Evolutionary conservation across 2,888 invertebrate genomes (phyloP).

Genomic region (Volucella inflata): DNA sequence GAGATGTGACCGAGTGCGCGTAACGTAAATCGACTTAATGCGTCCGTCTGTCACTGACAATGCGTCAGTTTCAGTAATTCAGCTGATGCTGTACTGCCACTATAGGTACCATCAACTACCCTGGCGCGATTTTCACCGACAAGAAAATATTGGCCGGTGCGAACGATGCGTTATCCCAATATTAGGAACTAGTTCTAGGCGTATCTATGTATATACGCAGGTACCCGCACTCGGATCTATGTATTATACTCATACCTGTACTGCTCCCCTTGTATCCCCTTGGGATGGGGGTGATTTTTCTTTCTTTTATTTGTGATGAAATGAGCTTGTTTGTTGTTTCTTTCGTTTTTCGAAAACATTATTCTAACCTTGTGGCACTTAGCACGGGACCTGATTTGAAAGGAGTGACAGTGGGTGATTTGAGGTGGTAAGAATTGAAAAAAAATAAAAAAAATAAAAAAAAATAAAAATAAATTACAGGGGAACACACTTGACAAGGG

Average conservation of each 20-base stretch:
- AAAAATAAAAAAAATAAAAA: background rate
- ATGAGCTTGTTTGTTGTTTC: slow-evolving; percentile 23
- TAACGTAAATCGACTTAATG: slow-evolving; percentile 59
- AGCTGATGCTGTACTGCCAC: background rate
- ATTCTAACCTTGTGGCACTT: slow-evolving; percentile 68
- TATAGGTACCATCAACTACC: slow-evolving; percentile 25
- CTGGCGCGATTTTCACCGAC: slow-evolving; percentile 33
- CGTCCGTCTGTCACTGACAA: slow-evolving; percentile 57
- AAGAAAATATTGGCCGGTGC: slow-evolving; percentile 40
- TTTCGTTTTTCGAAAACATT: slow-evolving; percentile 64
- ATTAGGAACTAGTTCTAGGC: slow-evolving; percentile 43
- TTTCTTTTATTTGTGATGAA: slow-evolving; percentile 24
- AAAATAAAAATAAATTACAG: slow-evolving; percentile 24
- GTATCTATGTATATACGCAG: slow-evolving; percentile 25
- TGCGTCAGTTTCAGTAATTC: slow-evolving; percentile 15
- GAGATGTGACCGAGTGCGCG: background rate
- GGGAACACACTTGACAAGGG: slow-evolving; percentile 37
- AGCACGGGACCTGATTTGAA: background rate
- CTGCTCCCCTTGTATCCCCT: too few species aligned
- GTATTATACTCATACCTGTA: background rate
- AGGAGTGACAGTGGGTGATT: too few species aligned
- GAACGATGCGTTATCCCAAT: slow-evolving; percentile 70
- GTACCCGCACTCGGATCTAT: background rate
- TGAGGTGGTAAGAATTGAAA: too few species aligned
- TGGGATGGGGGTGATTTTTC: slow-evolving; percentile 7